Conservation (phyloP, 2,113 vertebrate genomes). For the Peromyscus maniculatus region DNA sequence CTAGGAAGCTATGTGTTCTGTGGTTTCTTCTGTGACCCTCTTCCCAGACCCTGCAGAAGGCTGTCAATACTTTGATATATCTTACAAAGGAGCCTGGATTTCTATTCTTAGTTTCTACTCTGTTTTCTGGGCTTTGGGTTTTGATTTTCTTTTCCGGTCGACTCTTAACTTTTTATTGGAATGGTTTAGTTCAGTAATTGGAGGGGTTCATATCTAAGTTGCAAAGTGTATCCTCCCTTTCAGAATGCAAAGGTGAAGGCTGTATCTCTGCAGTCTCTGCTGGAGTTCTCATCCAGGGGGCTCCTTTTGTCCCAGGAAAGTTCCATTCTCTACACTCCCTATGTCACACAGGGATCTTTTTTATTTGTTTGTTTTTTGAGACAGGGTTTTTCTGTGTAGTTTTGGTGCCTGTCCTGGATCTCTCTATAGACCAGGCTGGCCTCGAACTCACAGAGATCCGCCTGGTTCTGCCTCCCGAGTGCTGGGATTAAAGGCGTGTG, state of each 20-base stretch:
- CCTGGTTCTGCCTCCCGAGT: no score
- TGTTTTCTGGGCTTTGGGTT: background rate
- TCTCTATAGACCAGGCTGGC: no score
- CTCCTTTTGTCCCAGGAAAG: background rate
- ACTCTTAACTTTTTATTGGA: constrained; percentile 26
- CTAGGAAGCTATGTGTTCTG: background rate
- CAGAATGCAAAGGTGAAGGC: background rate
- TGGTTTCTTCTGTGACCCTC: background rate
- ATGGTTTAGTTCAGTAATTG: background rate
- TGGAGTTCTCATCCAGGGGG: background rate
- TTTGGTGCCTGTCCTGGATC: no score
- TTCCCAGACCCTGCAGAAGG: background rate
- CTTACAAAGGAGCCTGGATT: background rate
- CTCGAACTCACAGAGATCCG: no score
- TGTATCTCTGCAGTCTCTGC: rapidly evolving
- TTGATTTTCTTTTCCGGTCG: background rate
- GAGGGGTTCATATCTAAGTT: background rate
- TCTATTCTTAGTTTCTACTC: background rate
- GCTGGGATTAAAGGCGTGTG: no score
- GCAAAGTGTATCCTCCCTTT: background rate
- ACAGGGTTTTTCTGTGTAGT: no score
- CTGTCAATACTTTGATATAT: background rate
- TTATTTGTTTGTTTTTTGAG: no score
- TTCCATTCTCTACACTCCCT: background rate
- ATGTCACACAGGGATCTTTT: background rate